Base-by-base conservation (phyloP, 2,797 vertebrate genomes). In the Heliangelus exortis region DNA sequence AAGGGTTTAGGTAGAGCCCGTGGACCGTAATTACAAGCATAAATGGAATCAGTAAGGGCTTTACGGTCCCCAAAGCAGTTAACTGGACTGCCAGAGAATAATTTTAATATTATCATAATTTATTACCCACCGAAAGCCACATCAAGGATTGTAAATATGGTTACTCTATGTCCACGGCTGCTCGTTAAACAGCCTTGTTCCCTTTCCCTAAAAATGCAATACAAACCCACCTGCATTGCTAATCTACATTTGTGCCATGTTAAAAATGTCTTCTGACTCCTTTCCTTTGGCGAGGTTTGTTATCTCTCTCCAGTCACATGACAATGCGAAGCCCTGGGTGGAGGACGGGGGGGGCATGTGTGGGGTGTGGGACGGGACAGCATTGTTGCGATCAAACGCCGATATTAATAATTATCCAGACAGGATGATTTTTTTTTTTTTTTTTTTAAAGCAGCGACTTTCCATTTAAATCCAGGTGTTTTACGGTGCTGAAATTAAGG, bases 81-180 rank as follows among this genome's bases (percentile, higher is more conserved):
- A 96, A 95, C 95, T 78, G 93, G 95, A 92, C 86, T 90, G 96
- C 83, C 89, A 96, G 95, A 97, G 97, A 96, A 97, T 95, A 93
- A 97, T 97, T 96, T 97, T 96, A 97, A 97, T 92, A 92, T 92
- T 95, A 94, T 93, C 97, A 90, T 97, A 97, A 97, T 98, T 97
- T 97, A 98, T 96, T 94, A 75, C 95, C 94, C 95, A 95, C 92
- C 75, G 68, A 97, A 97, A 96, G 95, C 91, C 93, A 94, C 93
- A 96, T 91, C 94, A 90, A 93, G 92, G 95, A 97, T 67, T 96
- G 97, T 97, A 98, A 97, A 97, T 95, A 96, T 15, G 95, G 95
- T 96, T 91, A 96, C 65, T 95, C 75, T 73, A 88, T 94, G 90
- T 90, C 92, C 96, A 92, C 74, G 74, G 54, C 87, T 88, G 95